Conservation (phyloP, 2,797 vertebrate species). For the Anolis apletophallus region DNA sequence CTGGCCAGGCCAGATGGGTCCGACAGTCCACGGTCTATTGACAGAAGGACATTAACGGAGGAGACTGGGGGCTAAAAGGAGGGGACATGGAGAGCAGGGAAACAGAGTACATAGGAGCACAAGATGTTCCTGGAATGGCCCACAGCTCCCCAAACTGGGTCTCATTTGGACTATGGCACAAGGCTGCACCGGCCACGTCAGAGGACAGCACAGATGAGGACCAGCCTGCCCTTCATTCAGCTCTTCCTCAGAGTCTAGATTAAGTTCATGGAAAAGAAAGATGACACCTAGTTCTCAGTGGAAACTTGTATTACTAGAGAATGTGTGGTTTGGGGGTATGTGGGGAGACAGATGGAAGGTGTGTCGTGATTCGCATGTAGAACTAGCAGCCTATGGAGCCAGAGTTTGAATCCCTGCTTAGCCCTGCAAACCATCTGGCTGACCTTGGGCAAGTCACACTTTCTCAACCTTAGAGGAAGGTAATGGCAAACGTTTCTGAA, state of each 20-base stretch:
- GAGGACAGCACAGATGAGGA: no score
- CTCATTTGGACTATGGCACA: background rate
- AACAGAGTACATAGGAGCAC: background rate
- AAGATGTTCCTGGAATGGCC: background rate
- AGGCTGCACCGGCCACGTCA: background rate
- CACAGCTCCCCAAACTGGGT: background rate
- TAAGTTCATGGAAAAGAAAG: background rate
- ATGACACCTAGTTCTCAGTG: no score
- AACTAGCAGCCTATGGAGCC: no score
- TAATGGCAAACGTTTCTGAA: no score
- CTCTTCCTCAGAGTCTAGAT: background rate
- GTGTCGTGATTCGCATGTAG: no score
- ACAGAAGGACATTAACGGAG: background rate
- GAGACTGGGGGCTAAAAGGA: background rate
- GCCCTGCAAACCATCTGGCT: no score
- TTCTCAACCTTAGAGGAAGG: no score
- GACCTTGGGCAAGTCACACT: no score
- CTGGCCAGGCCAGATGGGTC: background rate
- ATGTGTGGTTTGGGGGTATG: background rate
- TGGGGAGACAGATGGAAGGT: background rate
- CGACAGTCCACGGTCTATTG: slow-evolving; percentile 27
- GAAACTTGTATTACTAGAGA: no score
- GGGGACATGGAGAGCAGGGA: background rate
- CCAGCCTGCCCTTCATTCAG: background rate
- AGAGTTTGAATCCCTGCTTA: no score